Evolutionary conservation across 2,888 invertebrate genomes (phyloP).

Genomic region (Strigamia crassipes): DNA sequence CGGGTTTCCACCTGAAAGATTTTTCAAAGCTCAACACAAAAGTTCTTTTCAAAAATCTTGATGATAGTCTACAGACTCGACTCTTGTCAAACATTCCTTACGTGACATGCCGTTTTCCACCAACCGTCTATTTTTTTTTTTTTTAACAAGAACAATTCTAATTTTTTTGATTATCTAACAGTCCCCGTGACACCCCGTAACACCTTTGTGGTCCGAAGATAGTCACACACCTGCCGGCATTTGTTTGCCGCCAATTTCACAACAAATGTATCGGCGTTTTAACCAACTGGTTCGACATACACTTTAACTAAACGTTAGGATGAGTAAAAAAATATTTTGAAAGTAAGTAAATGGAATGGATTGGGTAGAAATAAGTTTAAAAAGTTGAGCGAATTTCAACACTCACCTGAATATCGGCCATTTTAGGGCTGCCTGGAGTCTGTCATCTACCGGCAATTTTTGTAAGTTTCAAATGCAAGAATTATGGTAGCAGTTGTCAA

Average conservation of each 20-base stretch:
- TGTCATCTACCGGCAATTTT: not conserved
- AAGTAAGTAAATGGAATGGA: not conserved
- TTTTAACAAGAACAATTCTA: not conserved
- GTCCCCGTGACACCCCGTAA: not conserved
- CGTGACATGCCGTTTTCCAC: not conserved
- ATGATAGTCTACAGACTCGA: not conserved
- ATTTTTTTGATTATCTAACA: not conserved
- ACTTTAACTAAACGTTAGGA: not conserved
- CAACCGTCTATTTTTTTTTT: not conserved
- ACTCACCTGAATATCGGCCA: slow-evolving; percentile 29
- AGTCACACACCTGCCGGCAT: slow-evolving; percentile 29
- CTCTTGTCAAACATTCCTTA: not conserved
- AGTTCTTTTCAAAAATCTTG: slow-evolving; percentile 6
- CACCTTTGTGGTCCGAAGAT: slow-evolving; percentile 13
- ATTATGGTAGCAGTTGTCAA: not conserved
- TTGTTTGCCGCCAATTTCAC: not conserved
- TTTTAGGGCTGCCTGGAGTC: not conserved
- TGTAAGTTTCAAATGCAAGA: not conserved
- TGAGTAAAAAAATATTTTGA: not conserved
- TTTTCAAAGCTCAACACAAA: not conserved
- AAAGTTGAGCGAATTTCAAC: slow-evolving; percentile 24
- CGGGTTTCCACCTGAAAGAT: slow-evolving; percentile 36
- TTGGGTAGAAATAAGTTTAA: not conserved
- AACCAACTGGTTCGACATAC: not conserved
- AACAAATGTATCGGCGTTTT: not conserved